Percentiles rank a stretch among this genome's conserved stretches.
phyloP scores from a whole-genome alignment of 2,888 invertebrate species.

The Julus scanicus region DNA sequence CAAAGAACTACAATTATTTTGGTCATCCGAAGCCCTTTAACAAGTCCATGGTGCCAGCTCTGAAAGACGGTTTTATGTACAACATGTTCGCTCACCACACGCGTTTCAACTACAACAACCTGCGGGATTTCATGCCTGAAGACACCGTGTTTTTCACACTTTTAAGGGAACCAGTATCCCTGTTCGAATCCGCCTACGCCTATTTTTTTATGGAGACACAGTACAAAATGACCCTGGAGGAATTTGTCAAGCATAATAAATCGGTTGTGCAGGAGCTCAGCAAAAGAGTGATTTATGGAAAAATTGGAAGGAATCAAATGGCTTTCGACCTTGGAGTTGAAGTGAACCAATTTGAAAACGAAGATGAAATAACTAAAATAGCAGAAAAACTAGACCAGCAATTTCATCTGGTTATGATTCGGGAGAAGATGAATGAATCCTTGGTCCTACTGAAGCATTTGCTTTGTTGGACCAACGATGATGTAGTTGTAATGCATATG shows the following conservation, averaged over 20 bases:
- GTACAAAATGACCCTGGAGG: slow-evolving; percentile 57
- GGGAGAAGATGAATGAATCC: slow-evolving; percentile 65
- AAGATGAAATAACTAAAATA: not conserved
- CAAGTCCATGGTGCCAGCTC: slow-evolving; percentile 43
- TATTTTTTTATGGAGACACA: slow-evolving; percentile 49
- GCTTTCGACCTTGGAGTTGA: slow-evolving; percentile 57
- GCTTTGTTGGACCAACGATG: slow-evolving; percentile 65
- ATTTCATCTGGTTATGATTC: slow-evolving; percentile 64
- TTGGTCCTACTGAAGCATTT: slow-evolving; percentile 63
- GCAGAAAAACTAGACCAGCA: slow-evolving; percentile 59
- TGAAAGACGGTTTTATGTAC: slow-evolving; percentile 51
- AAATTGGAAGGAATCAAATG: slow-evolving; percentile 58
- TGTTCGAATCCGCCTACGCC: slow-evolving; percentile 58
- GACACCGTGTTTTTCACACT: slow-evolving; percentile 58
- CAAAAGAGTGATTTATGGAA: slow-evolving; percentile 22
- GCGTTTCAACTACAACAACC: slow-evolving; percentile 55
- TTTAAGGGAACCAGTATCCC: slow-evolving; percentile 57
- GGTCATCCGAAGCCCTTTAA: slow-evolving; percentile 58
- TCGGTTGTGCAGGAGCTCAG: not conserved
- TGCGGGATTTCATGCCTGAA: slow-evolving; percentile 56
- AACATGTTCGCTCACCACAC: slow-evolving; percentile 59
- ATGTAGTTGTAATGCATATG: slow-evolving; percentile 63
- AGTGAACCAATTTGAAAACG: slow-evolving; percentile 42
- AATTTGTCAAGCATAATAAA: slow-evolving; percentile 52
- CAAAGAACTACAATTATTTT: slow-evolving; percentile 57